These are phyloP conservation scores for Chauna torquata DNA, from an alignment of 2,113 vertebrate species.

Conservation along the genomic window DNA sequence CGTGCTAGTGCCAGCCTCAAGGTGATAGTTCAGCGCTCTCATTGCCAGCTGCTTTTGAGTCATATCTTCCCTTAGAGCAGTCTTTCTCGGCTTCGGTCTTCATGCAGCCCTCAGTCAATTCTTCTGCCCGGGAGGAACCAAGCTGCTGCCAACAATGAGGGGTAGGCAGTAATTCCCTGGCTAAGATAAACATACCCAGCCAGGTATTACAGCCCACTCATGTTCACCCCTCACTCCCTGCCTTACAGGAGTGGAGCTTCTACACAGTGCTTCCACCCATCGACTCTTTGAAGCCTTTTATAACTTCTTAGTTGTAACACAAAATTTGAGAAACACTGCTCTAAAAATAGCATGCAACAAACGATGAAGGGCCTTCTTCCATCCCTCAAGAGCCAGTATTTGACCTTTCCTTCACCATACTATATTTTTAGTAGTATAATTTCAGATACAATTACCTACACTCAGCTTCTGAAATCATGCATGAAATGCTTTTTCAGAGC, in stretches of 20 bases:
- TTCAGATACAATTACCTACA: constrained; percentile 25
- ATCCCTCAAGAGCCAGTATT: not conserved
- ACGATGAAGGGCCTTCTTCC: not conserved
- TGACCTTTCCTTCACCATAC: constrained; percentile 1
- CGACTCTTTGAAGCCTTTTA: not conserved
- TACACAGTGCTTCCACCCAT: not conserved
- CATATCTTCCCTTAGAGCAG: not conserved
- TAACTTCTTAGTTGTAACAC: not conserved
- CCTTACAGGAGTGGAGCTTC: not conserved
- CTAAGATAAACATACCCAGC: constrained; percentile 1
- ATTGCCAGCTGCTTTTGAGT: not conserved
- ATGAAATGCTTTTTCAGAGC: constrained; percentile 19
- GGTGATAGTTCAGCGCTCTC: not conserved
- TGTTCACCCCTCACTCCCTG: not conserved
- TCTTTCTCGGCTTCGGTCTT: constrained; percentile 4
- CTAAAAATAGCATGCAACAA: not conserved
- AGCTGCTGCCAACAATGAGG: not conserved
- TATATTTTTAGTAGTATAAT: constrained; percentile 4
- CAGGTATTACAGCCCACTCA: constrained; percentile 11
- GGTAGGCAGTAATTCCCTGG: not conserved
- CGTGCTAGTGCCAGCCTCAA: not conserved
- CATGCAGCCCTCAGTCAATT: not conserved
- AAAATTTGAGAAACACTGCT: not conserved
- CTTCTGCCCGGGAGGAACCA: not conserved
- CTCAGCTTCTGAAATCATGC: not conserved